A percentile compares a stretch with the other conserved stretches of the same genome.
phyloP scores from a whole-genome alignment of 2,113 vertebrate species.

The Pholis gunnellus region DNA sequence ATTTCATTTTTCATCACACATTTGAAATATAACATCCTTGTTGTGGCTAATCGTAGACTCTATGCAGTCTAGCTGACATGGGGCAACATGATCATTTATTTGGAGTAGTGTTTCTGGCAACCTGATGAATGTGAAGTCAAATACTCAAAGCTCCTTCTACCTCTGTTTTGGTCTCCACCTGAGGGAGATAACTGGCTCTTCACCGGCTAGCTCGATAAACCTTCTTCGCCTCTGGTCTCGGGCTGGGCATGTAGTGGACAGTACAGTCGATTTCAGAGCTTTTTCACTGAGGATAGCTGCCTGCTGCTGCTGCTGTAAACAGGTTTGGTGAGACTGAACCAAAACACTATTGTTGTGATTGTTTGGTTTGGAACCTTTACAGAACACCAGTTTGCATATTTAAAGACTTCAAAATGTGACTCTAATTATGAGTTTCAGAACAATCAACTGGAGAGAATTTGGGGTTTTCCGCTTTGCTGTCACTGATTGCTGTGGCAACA shows the following conservation, averaged over 20 bases:
- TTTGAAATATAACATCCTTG: not conserved
- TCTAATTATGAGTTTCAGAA: not conserved
- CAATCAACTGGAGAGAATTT: not conserved
- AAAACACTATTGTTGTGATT: too few species aligned
- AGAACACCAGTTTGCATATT: not conserved
- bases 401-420: not conserved
- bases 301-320: too few species aligned
- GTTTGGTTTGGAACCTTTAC: not conserved
- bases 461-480: not conserved
- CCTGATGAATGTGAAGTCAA: not conserved
- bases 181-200: too few species aligned
- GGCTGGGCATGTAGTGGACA: too few species aligned
- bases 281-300: too few species aligned
- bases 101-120: not conserved
- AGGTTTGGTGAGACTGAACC: too few species aligned
- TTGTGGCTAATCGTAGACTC: not conserved
- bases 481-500: not conserved
- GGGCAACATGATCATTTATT: not conserved
- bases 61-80: not conserved
- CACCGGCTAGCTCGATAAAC: too few species aligned
- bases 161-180: not conserved
- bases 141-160: not conserved
- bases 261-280: too few species aligned
- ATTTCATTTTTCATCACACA: not conserved
- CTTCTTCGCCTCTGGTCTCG: too few species aligned